phyloP scores from a whole-genome alignment of 2,888 invertebrate species.

The Drosophila putrida region DNA sequence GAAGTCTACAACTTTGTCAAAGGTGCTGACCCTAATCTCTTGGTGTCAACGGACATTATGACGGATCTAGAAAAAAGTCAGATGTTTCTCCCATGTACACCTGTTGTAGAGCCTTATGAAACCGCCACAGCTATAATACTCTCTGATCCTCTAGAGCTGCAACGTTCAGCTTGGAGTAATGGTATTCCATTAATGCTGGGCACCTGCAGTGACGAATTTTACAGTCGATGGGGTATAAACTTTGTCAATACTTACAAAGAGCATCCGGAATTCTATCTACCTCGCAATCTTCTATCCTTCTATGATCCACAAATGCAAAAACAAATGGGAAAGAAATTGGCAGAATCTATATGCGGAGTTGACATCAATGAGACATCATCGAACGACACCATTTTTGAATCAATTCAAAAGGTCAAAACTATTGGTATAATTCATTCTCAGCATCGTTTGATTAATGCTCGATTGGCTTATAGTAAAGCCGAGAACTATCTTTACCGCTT shows the following conservation, averaged over 20 bases:
- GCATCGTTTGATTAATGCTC: slow-evolving; percentile 70
- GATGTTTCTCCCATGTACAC: slow-evolving; percentile 53
- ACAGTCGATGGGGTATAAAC: background rate
- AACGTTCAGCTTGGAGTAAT: slow-evolving; percentile 79
- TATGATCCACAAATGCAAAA: slow-evolving; percentile 25
- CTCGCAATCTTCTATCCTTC: slow-evolving; percentile 20
- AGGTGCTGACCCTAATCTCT: slow-evolving; percentile 51
- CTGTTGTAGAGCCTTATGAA: slow-evolving; percentile 75
- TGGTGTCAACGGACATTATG: slow-evolving; percentile 50
- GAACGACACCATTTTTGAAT: slow-evolving; percentile 70
- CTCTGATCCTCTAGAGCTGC: slow-evolving; percentile 70
- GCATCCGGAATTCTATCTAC: slow-evolving; percentile 53
- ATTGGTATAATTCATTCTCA: slow-evolving; percentile 73
- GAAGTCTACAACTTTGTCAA: slow-evolving; percentile 58
- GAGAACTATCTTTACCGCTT: slow-evolving; percentile 83
- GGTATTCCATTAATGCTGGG: slow-evolving; percentile 81
- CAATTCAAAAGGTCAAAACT: slow-evolving; percentile 61
- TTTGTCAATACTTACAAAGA: slow-evolving; percentile 15
- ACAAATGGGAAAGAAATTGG: slow-evolving; percentile 61
- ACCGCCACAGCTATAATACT: slow-evolving; percentile 68
- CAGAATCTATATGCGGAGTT: slow-evolving; percentile 62
- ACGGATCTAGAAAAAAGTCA: slow-evolving; percentile 50
- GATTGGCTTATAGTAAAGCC: slow-evolving; percentile 66
- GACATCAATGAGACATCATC: slow-evolving; percentile 66
- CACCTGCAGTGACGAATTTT: slow-evolving; percentile 76